Conservation (phyloP, 2,113 vertebrate genomes). For the Grammomys dolichurus region DNA sequence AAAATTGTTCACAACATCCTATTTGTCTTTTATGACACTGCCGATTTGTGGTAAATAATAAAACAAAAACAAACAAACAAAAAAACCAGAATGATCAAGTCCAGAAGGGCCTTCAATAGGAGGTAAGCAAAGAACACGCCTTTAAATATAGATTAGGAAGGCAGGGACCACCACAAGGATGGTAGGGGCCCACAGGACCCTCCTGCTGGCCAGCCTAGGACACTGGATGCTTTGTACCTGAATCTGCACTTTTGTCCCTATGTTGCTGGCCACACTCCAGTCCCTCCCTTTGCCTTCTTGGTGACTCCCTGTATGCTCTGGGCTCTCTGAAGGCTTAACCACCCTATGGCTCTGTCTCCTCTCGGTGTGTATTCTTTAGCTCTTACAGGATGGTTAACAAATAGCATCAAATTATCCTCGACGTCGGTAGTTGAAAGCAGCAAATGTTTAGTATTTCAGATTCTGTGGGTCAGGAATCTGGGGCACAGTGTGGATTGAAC, state of each 20-base stretch:
- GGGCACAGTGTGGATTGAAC: neutral
- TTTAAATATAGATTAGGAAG: neutral
- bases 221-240: rapidly evolving
- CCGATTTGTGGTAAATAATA: neutral
- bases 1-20: rapidly evolving
- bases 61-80: too few species aligned
- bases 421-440: neutral
- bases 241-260: neutral
- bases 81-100: neutral
- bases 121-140: neutral
- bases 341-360: rapidly evolving
- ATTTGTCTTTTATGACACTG: rapidly evolving
- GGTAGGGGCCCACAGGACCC: neutral
- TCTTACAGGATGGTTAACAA: neutral
- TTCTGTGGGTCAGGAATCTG: neutral
- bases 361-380: neutral
- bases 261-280: neutral
- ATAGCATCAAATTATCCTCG: neutral
- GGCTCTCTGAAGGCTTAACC: neutral
- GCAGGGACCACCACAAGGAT: too few species aligned
- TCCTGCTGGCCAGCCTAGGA: rapidly evolving
- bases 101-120: neutral
- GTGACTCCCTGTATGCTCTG: neutral
- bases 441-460: rapidly evolving
- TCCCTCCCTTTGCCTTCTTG: neutral